Base-by-base conservation (phyloP, 2,797 vertebrate species). In the Myotis myotis region DNA sequence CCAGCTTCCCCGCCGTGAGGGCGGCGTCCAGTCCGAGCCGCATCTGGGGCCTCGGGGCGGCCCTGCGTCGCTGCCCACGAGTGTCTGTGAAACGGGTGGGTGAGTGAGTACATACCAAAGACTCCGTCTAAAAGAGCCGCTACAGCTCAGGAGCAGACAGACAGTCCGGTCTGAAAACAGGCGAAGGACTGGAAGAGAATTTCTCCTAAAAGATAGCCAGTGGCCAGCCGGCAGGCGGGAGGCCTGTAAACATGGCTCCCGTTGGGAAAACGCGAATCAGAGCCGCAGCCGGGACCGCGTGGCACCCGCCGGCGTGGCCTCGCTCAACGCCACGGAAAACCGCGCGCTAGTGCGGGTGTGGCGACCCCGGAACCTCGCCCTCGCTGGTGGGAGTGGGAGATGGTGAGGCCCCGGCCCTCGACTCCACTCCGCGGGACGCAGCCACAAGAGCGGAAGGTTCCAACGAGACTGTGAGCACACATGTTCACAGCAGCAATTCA, bases 301-400 rank as follows among this genome's bases (percentile, higher is more conserved):
- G 87, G 19, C 12, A 11, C 30, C 79, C 7, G 0, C 62, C 0
- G 6, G 79, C 68, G 11, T 0, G 10, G 60, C 82, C 1, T 4
- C 0, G 2, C 23, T 30, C 60, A 1, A 28, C 22, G 60, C 0
- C 1, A 55, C 11, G 22, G 38, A 20, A 33, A 41, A 8, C 0
- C 3, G 11, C 16, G 1, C 0, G 15, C 9, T 0, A n/a, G 25
- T 0, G 0, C 28, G 25, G 53, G 2, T 0, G 4, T 0, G 30
- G 53, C 7, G 60, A 44, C 28, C 13, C 3, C 0, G 10, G 75
- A 3, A 16, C 5, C 33, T 33, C 16, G 0, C 0, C 6, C 8
- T 0, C 0, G 1, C 47, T 19, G 3, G 13, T 0, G 12, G 53
- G 25, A 23, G 15, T 0, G 19, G 19, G 6, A 23, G 22, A 19